A percentile compares a stretch with the other conserved stretches of the same genome.
These are phyloP conservation scores for Chloroceryle aenea DNA, from an alignment of 2,113 vertebrate genomes.

Conservation along the genomic window DNA sequence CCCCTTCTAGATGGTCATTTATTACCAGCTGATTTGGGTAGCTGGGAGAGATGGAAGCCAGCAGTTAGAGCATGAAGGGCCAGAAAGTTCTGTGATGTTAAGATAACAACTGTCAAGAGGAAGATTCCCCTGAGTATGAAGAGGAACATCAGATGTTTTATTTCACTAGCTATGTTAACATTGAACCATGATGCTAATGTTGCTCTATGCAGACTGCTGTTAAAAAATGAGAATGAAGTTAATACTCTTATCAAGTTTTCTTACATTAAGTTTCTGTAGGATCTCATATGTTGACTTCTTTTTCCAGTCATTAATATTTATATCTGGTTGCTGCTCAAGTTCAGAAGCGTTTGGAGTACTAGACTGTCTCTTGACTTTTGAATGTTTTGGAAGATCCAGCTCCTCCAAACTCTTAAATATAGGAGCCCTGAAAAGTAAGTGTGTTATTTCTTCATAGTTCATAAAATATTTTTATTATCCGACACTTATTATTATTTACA, in stretches of 20 bases:
- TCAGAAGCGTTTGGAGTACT: slow-evolving; percentile 88
- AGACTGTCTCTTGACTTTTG: slow-evolving; percentile 94
- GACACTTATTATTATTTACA: neutral
- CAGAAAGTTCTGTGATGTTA: neutral
- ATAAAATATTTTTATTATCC: neutral
- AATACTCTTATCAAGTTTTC: slow-evolving; percentile 13
- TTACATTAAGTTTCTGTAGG: slow-evolving; percentile 92
- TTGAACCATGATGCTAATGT: neutral
- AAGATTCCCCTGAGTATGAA: neutral
- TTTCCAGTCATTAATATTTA: slow-evolving; percentile 86
- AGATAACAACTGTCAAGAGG: neutral
- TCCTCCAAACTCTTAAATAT: slow-evolving; percentile 97
- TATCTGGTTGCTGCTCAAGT: slow-evolving; percentile 87
- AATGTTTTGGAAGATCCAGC: slow-evolving; percentile 93
- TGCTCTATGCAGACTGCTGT: neutral
- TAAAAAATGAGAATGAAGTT: neutral
- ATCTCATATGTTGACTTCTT: slow-evolving; percentile 85
- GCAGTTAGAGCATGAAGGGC: neutral
- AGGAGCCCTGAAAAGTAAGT: slow-evolving; percentile 80
- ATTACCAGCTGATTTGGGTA: neutral
- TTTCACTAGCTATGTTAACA: neutral
- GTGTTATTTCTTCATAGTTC: neutral
- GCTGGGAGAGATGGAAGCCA: neutral
- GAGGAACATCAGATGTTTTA: neutral
- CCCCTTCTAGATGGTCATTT: neutral